These are phyloP conservation scores for Auanema freiburgensis DNA, from an alignment of 2,888 invertebrate species.

Conservation along the genomic window DNA sequence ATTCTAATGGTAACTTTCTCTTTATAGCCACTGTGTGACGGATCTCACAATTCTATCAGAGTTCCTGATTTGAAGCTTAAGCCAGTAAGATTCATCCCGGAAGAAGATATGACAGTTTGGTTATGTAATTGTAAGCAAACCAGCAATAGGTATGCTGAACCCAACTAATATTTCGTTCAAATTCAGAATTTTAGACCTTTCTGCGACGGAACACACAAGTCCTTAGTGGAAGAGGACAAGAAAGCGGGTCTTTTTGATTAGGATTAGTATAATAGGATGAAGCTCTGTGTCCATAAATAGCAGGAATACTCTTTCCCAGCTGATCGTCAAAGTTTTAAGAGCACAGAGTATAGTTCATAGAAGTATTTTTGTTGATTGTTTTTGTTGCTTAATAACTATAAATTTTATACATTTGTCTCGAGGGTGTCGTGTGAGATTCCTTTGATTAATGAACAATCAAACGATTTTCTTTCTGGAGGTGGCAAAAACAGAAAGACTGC, in stretches of 20 bases:
- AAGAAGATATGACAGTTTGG: conserved; percentile 82
- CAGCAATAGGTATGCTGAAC: conserved; percentile 29
- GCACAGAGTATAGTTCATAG: no score
- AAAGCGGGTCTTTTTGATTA: conserved; percentile 50
- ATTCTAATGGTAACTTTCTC: neutral
- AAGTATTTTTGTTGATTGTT: no score
- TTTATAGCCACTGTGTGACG: conserved; percentile 86
- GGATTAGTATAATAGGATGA: conserved; percentile 3
- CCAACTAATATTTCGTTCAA: neutral
- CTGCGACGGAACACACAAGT: conserved; percentile 90
- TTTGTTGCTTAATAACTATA: no score
- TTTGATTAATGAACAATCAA: no score
- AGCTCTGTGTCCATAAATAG: no score
- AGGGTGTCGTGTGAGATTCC: no score
- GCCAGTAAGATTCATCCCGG: conserved; percentile 82
- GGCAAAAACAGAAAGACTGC: no score
- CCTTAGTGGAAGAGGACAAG: conserved; percentile 51
- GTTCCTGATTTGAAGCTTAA: conserved; percentile 70
- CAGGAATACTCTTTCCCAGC: no score
- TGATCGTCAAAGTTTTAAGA: no score
- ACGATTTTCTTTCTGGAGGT: no score
- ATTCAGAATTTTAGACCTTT: conserved; percentile 74
- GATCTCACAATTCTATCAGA: conserved; percentile 74
- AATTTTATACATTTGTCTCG: no score
- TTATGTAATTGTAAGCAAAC: conserved; percentile 95